Evolutionary conservation across 2,888 invertebrate genomes (phyloP), one percentile per base, ranked within the genome.

Genomic region (Synergus gifuensis): DNA sequence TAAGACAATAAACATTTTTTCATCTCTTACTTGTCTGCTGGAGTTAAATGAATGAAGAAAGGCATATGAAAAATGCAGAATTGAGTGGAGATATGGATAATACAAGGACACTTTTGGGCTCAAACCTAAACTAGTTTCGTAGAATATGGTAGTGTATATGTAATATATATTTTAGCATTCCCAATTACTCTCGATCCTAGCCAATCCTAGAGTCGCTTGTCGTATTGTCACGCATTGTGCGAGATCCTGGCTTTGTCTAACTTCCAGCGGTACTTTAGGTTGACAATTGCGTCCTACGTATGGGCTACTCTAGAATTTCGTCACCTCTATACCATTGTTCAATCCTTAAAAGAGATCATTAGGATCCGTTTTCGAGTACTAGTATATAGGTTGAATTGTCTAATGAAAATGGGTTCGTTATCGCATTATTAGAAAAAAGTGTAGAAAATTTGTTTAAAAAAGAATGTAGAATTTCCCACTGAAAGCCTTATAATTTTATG

Each of bases 151-250:
- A 14, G 54, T 1, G 14, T n/a, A n/a, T 60, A 49, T 11, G 76
- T 63, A 78, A 66, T 73, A 49, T 77, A 69, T 42, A 46, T n/a
- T 77, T 69, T 67, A 62, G 67, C 64, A 79, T 79, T 58, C 54
- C 67, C 67, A 69, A 69, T 28, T 69, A 46, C 76, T 81, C 77
- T 22, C 49, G 63, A 79, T 62, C 62, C 44, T 44, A 16, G 62
- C 76, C 76, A 76, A 76, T 62, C 44, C 62, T 44, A 2, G 12
- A 77, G 54, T 79, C 79, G 78, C 58, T 54, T 78, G 49, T 78
- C 79, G 64, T 79, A 83, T 80, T 83, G 81, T 83, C 80, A 83
- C 79, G 80, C 80, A 81, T 81, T 83, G 83, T 83, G 79, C 79
- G 69, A 81, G 62, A 77, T 76, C 78, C 69, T 76, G 81, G 81